Conservation (phyloP, 2,113 vertebrate species). For the Callorhinus ursinus region DNA sequence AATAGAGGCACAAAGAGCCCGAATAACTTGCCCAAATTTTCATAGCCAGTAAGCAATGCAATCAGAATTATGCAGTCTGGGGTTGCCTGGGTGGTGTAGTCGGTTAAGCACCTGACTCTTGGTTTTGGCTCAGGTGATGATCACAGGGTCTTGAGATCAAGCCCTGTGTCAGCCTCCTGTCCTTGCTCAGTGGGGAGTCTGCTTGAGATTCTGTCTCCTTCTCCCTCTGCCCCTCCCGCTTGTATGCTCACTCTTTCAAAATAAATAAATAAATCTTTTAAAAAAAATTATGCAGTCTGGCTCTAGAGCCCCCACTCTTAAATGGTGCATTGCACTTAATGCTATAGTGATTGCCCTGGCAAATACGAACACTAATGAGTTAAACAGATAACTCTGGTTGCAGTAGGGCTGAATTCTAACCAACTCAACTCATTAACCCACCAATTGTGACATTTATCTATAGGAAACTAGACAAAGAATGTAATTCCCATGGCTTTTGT, state of each 20-base stretch:
- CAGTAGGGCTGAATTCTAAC: not conserved
- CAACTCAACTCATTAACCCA: not conserved
- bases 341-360: not conserved
- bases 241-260: not conserved
- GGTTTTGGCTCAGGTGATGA: not conserved
- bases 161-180: not conserved
- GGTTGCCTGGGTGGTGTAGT: not conserved
- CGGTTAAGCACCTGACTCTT: not conserved
- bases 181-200: not conserved
- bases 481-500: slow-evolving; percentile 20
- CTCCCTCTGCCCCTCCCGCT: not conserved
- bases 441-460: not conserved
- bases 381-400: not conserved
- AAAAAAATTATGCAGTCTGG: not conserved
- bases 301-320: not conserved
- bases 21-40: not conserved
- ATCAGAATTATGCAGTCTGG: not conserved
- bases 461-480: slow-evolving; percentile 12
- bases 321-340: not conserved
- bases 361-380: not conserved
- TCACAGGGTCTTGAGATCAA: not conserved
- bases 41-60: not conserved
- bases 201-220: not conserved
- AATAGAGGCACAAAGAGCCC: not conserved
- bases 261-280: no score